Evolutionary conservation across 2,888 invertebrate species (phyloP), one percentile per base, ranked within the genome.

Genomic region (Acrobasis repandana): DNA sequence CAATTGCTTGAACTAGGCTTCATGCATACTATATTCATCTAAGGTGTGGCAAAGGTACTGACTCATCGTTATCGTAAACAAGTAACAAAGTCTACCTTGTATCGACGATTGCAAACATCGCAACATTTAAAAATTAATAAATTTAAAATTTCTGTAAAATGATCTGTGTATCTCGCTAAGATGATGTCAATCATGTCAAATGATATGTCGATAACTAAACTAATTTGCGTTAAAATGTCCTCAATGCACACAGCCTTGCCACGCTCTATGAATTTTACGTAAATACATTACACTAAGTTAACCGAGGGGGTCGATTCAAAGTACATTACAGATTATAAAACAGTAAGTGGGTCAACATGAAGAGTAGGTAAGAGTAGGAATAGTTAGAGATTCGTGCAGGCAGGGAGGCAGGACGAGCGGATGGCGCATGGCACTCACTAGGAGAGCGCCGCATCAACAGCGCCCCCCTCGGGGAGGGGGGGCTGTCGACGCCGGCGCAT

Each of bases 171-270:
- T 85, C 76, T 76, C 80, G 79, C 87, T 91, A 90, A 72, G 82
- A 89, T 91, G 91, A 89, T 87, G 82, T 87, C 74, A 82, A 84
- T 80, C 73, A 86, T 83, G 85, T 88, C 77, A 76, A 80, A 89
- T 89, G 88, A 79, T 83, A 86, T 83, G 86, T 88, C 80, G 80
- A 88, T 76, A 87, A 82, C 92, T 90, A 90, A 87, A 77, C 90
- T 91, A 91, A 83, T 81, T 88, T 89, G 90, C 91, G 83, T 91
- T 88, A 86, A 85, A 90, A 92, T 92, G 93, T 93, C 93, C 93
- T 93, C 92, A 92, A 93, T 93, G 94, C 93, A 94, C 94, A 94
- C 94, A 94, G 94, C 94, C 94, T 94, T 93, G 94, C 94, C 94
- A 94, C 94, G 94, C 94, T 93, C 93, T 93, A 93, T 90, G 86